Base-by-base conservation (phyloP, 2,797 vertebrate genomes). In the Triplophysa yarkandensis region DNA sequence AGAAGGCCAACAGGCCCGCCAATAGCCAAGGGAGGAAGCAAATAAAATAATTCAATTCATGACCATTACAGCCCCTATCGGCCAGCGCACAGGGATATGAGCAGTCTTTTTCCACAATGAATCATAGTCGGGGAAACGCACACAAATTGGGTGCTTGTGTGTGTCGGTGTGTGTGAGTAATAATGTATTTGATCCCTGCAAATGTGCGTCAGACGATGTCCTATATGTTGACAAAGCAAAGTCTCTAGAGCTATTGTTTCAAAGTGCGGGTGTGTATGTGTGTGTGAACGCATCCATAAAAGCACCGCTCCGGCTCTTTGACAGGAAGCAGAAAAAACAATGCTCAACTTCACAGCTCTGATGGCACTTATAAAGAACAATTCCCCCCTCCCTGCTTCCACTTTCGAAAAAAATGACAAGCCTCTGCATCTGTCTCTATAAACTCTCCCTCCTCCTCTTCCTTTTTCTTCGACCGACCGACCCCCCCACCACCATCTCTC, bases 81-180 rank as follows among this genome's bases (percentile, higher is more conserved):
- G 80, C 74, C 57, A 72, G 71, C 54, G 46, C 78, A 50, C 67
- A 6, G 87, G 87, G 88, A 87, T 82, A 82, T 84, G 85, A 90
- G 86, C 77, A 81, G 81, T 65, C 83, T 90, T 91, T 83, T 90
- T 92, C 89, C 91, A 90, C 64, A 70, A 89, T 90, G 90, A 91
- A 87, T 90, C 87, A 91, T 77, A 75, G 76, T 71, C 84, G 41
- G 78, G 76, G 73, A 80, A 70, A 78, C 60, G 32, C 57, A 81
- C 75, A 41, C 74, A 82, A 68, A 79, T 80, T 83, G 71, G 81
- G 85, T 78, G 64, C 71, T 74, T 41, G 68, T 72, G 50, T 52
- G 68, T 46, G 14, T 39, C 21, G 4, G 57, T 43, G 65, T 72
- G 30, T 39, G 66, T 16, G 73, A 54, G 76, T 81, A 39, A 72